Percentiles rank a stretch among this genome's conserved stretches.
Evolutionary conservation across 2,113 vertebrate genomes (phyloP).

Genomic region (Bombycilla garrulus): DNA sequence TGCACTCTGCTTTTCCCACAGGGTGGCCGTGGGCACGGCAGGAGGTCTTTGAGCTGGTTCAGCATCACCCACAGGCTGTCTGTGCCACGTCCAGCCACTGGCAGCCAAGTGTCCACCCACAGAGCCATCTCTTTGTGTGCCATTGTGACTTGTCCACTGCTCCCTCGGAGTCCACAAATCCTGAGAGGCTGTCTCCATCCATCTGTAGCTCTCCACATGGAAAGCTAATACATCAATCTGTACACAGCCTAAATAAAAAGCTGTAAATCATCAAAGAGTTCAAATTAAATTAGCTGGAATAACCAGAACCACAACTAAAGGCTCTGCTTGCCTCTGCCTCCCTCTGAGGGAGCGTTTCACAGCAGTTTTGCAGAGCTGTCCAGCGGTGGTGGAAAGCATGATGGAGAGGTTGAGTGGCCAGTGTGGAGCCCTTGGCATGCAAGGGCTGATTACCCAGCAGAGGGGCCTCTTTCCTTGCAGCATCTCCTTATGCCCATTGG

Average conservation of each 20-base stretch:
- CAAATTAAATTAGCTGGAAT: background rate
- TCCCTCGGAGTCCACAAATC: background rate
- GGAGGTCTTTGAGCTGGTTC: background rate
- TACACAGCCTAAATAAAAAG: background rate
- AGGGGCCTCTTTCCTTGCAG: background rate
- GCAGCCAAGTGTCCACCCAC: too few species aligned
- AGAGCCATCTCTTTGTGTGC: background rate
- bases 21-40: background rate
- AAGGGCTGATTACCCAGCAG: background rate
- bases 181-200: background rate
- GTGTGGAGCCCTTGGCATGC: background rate
- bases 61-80: background rate
- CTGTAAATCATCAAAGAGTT: background rate
- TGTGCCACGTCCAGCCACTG: background rate
- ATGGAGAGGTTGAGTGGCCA: background rate
- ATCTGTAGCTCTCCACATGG: fast-evolving
- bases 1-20: fast-evolving
- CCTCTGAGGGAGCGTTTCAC: fast-evolving
- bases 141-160: fast-evolving
- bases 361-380: background rate
- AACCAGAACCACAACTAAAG: background rate
- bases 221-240: background rate
- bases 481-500: background rate
- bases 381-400: background rate
- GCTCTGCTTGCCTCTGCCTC: background rate